Evolutionary conservation across 2,797 vertebrate species (phyloP).

Genomic region (Leuciscus waleckii): DNA sequence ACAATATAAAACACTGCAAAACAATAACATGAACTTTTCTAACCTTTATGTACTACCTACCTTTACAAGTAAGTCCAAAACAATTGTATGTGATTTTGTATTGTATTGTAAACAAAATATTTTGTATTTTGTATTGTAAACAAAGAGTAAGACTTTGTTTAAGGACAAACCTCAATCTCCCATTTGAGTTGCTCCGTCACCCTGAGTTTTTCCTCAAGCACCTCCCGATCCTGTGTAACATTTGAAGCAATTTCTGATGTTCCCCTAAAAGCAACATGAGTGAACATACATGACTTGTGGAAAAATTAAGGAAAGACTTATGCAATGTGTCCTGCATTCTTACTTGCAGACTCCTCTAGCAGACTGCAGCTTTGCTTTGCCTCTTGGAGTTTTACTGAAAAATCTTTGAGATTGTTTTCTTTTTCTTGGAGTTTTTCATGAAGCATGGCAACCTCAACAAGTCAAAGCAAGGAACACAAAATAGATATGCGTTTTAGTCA

Average conservation of each 20-base stretch:
- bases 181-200: slow-evolving; percentile 73
- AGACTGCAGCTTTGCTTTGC: slow-evolving; percentile 74
- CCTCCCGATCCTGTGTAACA: slow-evolving; percentile 75
- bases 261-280: slow-evolving; percentile 72
- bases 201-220: slow-evolving; percentile 80
- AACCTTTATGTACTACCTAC: neutral
- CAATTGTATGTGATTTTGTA: neutral
- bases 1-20: neutral
- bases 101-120: too few relatives aligned
- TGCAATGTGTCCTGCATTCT: slow-evolving; percentile 32
- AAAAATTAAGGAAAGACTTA: neutral
- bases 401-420: slow-evolving; percentile 78
- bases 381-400: slow-evolving; percentile 79
- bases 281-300: slow-evolving; percentile 4
- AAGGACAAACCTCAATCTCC: slow-evolving; percentile 79
- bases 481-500: neutral
- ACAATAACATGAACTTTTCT: neutral
- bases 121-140: too few relatives aligned
- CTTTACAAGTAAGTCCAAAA: neutral
- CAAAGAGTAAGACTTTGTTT: neutral
- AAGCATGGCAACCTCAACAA: slow-evolving; percentile 79
- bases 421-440: slow-evolving; percentile 76
- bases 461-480: slow-evolving; percentile 26
- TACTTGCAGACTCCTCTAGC: slow-evolving; percentile 84
- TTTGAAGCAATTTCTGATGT: slow-evolving; percentile 78